These are phyloP conservation scores for Narcine bancroftii DNA, from an alignment of 2,113 vertebrate species.

Conservation along the genomic window DNA sequence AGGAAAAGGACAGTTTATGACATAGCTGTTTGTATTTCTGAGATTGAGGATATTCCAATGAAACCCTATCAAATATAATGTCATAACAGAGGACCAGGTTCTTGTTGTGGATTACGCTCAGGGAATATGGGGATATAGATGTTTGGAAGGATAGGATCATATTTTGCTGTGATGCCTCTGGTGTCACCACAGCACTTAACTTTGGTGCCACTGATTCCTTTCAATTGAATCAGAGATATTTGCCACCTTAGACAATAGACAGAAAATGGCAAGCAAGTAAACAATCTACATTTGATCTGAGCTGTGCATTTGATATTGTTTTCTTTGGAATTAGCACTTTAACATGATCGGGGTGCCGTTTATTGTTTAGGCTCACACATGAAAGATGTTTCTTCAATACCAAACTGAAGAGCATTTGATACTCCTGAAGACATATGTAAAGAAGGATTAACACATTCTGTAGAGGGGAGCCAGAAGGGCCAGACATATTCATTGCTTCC, in stretches of 20 bases:
- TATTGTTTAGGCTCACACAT: not conserved
- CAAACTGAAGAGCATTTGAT: not conserved
- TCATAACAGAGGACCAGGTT: not conserved
- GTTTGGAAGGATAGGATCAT: not conserved
- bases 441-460: not conserved
- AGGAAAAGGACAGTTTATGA: not conserved
- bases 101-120: not conserved
- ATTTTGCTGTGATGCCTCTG: not conserved
- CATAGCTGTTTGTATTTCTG: too few species aligned
- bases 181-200: not conserved
- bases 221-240: not conserved
- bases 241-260: not conserved
- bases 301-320: not conserved
- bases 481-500: not conserved
- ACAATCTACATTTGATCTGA: not conserved
- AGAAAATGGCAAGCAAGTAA: not conserved
- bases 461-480: not conserved
- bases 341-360: not conserved
- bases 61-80: not conserved
- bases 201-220: not conserved
- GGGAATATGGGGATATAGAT: not conserved
- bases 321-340: not conserved
- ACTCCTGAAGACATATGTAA: not conserved
- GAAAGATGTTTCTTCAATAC: conserved; percentile 3
- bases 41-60: not conserved